Evolutionary conservation across 2,113 vertebrate species (phyloP), one percentile per base, ranked within the genome.

Genomic region (Pagrus major): DNA sequence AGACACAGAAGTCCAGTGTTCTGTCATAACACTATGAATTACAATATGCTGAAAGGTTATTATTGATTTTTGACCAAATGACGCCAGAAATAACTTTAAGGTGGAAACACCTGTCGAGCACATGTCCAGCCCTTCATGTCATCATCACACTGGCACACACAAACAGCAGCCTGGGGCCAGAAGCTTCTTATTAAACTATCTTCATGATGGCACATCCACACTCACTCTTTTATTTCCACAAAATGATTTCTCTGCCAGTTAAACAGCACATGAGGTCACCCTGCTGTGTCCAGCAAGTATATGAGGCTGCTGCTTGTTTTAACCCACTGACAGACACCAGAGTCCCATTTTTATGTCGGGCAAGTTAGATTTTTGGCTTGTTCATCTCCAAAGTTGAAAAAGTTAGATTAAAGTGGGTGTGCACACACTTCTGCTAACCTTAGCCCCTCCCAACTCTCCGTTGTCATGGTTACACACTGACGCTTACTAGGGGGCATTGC

Each of bases 141-240:
- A 44, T 80, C 54, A 84, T 84, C 35, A 70, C 6, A 23, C 25
- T 1, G 1, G 55, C 46, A 9, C 35, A 39, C 73, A 18, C 51
- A 39, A n/a, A 16, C 46, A 46, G 47, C 70, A 66, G 71, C 66
- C 70, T 20, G 20, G 0, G 37, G 78, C 67, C 33, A 31, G 16
- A 35, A 16, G 46, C 44, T 59, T 21, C n/a, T 55, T 70, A 70
- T 81, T 44, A 81, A 74, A 87, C 78, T 46, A 84, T 80, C 64
- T 60, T 69, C 73, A 78, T 70, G 73, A 63, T 0, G 31, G 63
- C 68, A 10, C 41, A 56, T 56, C 61, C 61, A 7, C 35, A 64
- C 16, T 10, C 58, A 8, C 33, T 37, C 31, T 49, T 72, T 49
- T 27, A 54, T n/a, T 20, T 54, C 6, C 46, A 33, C 20, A 46